phyloP scores from a whole-genome alignment of 2,888 invertebrate genomes.

The Cepaea hortensis region DNA sequence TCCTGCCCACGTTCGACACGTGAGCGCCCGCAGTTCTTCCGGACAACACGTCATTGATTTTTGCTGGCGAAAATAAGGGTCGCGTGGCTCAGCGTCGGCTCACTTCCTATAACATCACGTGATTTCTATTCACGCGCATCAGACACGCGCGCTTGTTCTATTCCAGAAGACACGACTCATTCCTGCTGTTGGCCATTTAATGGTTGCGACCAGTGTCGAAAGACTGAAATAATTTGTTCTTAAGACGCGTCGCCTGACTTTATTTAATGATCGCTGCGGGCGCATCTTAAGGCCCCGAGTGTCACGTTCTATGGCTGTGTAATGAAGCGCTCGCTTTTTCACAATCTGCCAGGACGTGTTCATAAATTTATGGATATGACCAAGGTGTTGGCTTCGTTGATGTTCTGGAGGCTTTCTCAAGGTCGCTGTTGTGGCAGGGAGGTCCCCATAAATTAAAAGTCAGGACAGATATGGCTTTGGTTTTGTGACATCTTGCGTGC shows the following conservation, averaged over 20 bases:
- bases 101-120: conserved; percentile 3
- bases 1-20: conserved; percentile 8
- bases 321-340: conserved; percentile 27
- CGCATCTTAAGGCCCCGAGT: not conserved
- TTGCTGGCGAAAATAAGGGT: conserved; percentile 25
- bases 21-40: not conserved
- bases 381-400: not conserved
- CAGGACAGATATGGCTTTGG: not conserved
- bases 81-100: conserved; percentile 10
- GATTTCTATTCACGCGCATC: conserved; percentile 10
- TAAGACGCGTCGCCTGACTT: conserved; percentile 12
- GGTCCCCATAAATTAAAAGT: not conserved
- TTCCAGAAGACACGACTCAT: not conserved
- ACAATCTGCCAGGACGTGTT: not conserved
- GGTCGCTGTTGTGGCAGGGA: not conserved
- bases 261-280: conserved; percentile 21
- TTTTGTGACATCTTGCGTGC: not conserved
- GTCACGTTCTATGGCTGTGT: conserved; percentile 10
- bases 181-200: conserved; percentile 26
- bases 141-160: not conserved
- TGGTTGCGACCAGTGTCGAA: not conserved
- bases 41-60: conserved; percentile 12
- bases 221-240: conserved; percentile 33
- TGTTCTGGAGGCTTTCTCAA: not conserved
- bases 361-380: conserved; percentile 8